Conservation (phyloP, 2,888 invertebrate species). For the Aelia acuminata region DNA sequence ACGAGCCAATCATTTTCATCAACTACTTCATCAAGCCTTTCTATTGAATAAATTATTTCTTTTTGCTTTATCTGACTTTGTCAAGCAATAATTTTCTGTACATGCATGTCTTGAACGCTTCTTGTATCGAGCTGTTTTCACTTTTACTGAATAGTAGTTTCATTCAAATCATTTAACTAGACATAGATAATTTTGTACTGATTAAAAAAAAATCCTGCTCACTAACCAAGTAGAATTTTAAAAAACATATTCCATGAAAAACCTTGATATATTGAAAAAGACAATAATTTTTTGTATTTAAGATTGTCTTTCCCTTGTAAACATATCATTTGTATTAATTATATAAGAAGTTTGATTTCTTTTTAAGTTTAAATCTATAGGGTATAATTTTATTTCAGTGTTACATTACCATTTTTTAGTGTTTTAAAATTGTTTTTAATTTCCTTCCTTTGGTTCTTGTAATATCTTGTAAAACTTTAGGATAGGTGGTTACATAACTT, state of each 20-base stretch:
- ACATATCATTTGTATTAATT: constrained; percentile 40
- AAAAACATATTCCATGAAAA: neutral
- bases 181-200: neutral
- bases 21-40: constrained; percentile 58
- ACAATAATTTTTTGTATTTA: constrained; percentile 18
- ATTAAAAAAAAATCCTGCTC: neutral
- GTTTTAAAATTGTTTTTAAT: constrained; percentile 13
- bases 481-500: neutral
- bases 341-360: constrained; percentile 1
- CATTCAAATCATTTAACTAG: neutral
- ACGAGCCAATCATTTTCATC: constrained; percentile 45
- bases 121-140: constrained; percentile 50
- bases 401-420: constrained; percentile 16
- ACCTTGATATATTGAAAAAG: constrained; percentile 16
- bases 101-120: constrained; percentile 57
- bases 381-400: constrained; percentile 33
- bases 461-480: neutral
- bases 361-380: constrained; percentile 10
- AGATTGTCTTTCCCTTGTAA: constrained; percentile 13
- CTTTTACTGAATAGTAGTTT: constrained; percentile 20
- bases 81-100: constrained; percentile 43
- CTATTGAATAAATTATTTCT: constrained; percentile 51
- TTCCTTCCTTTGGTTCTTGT: neutral
- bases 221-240: neutral
- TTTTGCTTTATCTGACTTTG: constrained; percentile 37